Conservation (phyloP, 2,797 vertebrate genomes). For the Echeneis naucrates region DNA sequence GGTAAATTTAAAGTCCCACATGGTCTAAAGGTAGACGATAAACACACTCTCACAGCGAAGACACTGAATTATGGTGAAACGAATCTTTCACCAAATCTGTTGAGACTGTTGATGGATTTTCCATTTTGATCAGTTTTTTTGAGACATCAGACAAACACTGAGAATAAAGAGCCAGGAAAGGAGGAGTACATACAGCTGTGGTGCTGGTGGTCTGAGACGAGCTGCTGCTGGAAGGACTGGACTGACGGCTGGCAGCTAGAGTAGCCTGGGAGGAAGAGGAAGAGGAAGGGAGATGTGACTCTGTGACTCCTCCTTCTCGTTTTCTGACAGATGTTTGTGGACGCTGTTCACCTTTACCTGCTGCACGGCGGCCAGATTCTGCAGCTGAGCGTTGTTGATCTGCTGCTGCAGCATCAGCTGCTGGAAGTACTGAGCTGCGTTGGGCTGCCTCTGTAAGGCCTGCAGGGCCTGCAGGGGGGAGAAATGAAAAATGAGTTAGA, state of each 20-base stretch:
- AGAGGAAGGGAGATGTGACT: background rate
- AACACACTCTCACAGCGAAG: background rate
- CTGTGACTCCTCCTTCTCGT: background rate
- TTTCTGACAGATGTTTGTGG: background rate
- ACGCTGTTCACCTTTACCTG: slow-evolving; percentile 84
- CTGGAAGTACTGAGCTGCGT: slow-evolving; percentile 98
- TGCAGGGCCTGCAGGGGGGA: slow-evolving; percentile 89
- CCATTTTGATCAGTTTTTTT: background rate
- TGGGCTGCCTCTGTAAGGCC: slow-evolving; percentile 95
- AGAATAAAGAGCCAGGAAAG: background rate
- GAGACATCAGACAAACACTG: background rate
- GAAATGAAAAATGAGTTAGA: background rate
- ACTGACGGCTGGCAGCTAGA: slow-evolving; percentile 94
- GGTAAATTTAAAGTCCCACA: too few relatives aligned
- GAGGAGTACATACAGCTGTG: slow-evolving; percentile 69
- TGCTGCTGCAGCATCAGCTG: slow-evolving; percentile 99
- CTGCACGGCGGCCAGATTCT: slow-evolving; percentile 95
- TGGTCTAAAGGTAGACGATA: too few relatives aligned
- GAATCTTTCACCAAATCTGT: background rate
- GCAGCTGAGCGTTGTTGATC: slow-evolving; percentile 95
- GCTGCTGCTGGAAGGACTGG: slow-evolving; percentile 92
- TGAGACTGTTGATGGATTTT: background rate
- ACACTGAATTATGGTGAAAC: too few relatives aligned
- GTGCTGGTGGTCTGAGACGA: slow-evolving; percentile 89
- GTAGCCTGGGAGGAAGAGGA: slow-evolving; percentile 85